phyloP scores from a whole-genome alignment of 2,797 vertebrate species.

The Sebastes matsubarae region DNA sequence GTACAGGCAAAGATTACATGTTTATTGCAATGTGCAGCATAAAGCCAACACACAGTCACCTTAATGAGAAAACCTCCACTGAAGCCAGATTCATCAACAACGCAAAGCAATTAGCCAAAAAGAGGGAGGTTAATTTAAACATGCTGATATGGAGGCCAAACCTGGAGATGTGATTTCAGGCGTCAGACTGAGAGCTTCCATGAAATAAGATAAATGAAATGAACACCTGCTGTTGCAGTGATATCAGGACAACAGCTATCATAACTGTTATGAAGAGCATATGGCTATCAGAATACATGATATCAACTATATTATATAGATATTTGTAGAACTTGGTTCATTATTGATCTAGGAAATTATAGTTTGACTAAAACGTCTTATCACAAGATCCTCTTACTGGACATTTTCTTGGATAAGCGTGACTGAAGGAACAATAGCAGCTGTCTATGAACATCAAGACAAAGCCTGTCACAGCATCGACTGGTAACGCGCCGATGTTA shows the following conservation, averaged over 20 bases:
- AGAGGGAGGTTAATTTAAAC: background rate
- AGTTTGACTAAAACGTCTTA: background rate
- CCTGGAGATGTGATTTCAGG: background rate
- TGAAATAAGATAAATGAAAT: background rate
- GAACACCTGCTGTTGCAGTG: background rate
- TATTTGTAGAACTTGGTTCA: no score
- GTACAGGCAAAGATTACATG: constrained; percentile 9
- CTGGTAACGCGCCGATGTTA: background rate
- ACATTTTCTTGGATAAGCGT: background rate
- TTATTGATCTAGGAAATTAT: background rate
- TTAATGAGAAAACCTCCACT: background rate
- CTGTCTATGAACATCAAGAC: background rate
- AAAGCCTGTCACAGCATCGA: background rate
- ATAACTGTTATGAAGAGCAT: background rate
- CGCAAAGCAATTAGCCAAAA: background rate
- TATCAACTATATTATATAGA: no score
- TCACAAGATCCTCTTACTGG: background rate
- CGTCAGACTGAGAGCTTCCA: background rate
- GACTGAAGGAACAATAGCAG: background rate
- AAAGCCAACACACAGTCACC: background rate
- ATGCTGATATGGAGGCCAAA: background rate
- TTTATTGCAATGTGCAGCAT: background rate
- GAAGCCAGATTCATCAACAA: background rate
- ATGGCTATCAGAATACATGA: background rate
- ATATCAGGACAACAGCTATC: background rate